Evolutionary conservation across 2,888 invertebrate species (phyloP), one percentile per base, ranked within the genome.

Genomic region (Acleris holmiana): DNA sequence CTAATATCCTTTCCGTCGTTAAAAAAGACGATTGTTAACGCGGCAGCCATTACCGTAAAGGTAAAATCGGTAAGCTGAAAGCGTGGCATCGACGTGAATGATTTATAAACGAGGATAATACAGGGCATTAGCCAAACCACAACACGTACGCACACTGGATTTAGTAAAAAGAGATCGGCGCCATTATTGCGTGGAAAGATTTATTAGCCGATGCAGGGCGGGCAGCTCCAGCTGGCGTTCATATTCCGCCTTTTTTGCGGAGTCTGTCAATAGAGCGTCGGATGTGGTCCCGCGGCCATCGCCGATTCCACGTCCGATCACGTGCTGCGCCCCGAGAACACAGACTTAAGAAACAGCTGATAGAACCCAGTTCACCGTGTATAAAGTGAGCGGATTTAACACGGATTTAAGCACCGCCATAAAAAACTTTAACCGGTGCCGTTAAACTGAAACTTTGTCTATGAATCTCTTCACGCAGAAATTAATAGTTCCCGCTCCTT

Each of bases 41-140:
- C 61, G 58, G 59, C 65, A 65, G 67, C 69, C 71, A 74, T 75
- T 71, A 68, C 69, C 61, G 67, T 66, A 66, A 71, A 69, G 70
- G 69, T 73, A 70, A 76, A 75, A 75, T 71, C 69, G 71, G 71
- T 69, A 70, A 74, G 72, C 75, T 72, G 71, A 73, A 74, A 73
- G 66, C 73, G 71, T 78, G 83, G 77, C 76, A 85, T 88, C 85
- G 88, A 86, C 83, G 79, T 77, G 81, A 83, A 87, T 88, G 88
- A 89, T 89, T 90, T 89, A 89, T 86, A 84, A 83, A 84, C 79
- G 80, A 73, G 83, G 80, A 80, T 83, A 84, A 83, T 78, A 80
- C 82, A 78, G 73, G 73, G 84, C 83, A 86, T 88, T 87, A 86
- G 84, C 78, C 74, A 73, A 82, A 83, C 88, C 88, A 79, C 86